Evolutionary conservation across 2,888 invertebrate genomes (phyloP).

Genomic region (Pachycephus smyrnensis): DNA sequence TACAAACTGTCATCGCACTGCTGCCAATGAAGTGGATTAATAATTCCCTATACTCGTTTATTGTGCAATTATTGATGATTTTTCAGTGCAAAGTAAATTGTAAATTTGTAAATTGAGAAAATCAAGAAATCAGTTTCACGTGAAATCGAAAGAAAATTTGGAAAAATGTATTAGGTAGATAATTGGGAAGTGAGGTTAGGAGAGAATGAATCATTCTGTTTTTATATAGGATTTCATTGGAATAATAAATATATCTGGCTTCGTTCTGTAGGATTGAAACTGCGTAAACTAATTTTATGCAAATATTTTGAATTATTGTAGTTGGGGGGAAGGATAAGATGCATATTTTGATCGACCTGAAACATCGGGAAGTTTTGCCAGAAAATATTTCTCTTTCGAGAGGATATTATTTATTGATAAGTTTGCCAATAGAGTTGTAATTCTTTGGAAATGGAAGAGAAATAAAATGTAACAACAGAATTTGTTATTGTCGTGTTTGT

Average conservation of each 20-base stretch:
- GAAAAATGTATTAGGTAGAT: neutral
- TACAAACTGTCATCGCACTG: conserved; percentile 27
- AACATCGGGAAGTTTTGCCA: neutral
- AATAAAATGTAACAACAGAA: neutral
- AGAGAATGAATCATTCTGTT: neutral
- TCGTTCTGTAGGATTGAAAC: too few species aligned
- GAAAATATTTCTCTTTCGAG: too few species aligned
- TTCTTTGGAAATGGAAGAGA: neutral
- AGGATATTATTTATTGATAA: neutral
- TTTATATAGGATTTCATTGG: neutral
- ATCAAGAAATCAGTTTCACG: neutral
- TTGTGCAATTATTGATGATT: neutral
- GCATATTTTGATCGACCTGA: too few species aligned
- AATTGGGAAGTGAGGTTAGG: neutral
- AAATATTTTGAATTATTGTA: too few species aligned
- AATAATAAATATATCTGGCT: too few species aligned
- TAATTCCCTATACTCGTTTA: neutral
- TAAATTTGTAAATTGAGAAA: neutral
- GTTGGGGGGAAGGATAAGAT: too few species aligned
- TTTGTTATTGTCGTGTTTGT: neutral
- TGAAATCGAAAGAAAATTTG: neutral
- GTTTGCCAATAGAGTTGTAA: neutral
- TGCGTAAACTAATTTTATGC: too few species aligned
- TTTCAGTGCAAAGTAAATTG: neutral
- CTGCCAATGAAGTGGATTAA: conserved; percentile 11